Conservation (phyloP, 2,888 invertebrate genomes). For the Hydriomena furcata region DNA sequence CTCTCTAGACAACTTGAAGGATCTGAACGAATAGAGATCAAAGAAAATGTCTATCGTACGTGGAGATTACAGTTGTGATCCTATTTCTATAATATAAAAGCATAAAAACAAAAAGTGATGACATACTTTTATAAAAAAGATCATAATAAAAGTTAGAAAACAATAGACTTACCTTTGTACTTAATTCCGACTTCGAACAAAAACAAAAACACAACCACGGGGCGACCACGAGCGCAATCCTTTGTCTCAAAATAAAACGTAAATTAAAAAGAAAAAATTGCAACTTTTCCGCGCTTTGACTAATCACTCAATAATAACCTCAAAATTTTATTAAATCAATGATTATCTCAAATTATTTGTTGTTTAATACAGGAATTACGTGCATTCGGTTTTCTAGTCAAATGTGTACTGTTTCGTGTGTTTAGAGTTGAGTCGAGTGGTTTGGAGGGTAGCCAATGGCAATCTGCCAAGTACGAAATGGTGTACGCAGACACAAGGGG, state of each 20-base stretch:
- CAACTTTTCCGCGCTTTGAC: conserved; percentile 45
- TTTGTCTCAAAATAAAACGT: conserved; percentile 33
- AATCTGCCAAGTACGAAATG: conserved; percentile 82
- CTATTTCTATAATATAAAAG: too few species aligned
- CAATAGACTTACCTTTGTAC: conserved; percentile 42
- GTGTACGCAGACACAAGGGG: conserved; percentile 51
- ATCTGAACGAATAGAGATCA: too few species aligned
- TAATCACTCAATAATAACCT: conserved; percentile 43
- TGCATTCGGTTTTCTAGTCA: conserved; percentile 55
- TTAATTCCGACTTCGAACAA: conserved; percentile 40
- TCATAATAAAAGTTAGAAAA: background rate
- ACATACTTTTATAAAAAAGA: too few species aligned
- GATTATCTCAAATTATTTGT: conserved; percentile 17
- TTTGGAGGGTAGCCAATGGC: conserved; percentile 77
- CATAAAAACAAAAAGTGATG: too few species aligned
- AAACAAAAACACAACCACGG: conserved; percentile 25
- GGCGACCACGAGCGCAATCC: conserved; percentile 40
- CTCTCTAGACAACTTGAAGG: too few species aligned
- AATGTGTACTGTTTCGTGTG: conserved; percentile 57
- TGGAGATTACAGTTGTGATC: too few species aligned
- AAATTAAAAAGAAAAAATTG: conserved; percentile 25
- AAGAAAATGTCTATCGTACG: too few species aligned
- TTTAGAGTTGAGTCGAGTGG: conserved; percentile 42
- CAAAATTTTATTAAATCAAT: conserved; percentile 25
- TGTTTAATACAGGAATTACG: conserved; percentile 44